phyloP scores from a whole-genome alignment of 2,888 invertebrate species.

The Desoria tigrina region DNA sequence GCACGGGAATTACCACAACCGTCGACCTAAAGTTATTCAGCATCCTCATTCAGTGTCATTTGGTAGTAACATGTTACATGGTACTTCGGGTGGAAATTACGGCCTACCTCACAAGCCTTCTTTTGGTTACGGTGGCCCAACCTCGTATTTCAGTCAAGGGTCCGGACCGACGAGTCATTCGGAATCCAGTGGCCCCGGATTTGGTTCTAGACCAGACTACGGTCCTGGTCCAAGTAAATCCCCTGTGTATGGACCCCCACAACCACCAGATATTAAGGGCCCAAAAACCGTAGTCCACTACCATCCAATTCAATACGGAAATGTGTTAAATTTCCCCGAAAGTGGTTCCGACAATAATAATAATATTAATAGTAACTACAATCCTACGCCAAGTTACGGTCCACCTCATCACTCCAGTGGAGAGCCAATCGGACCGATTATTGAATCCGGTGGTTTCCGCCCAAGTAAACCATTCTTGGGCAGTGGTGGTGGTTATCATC shows the following conservation, averaged over 20 bases:
- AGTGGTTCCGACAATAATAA: not conserved
- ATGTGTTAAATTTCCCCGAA: slow-evolving; percentile 38
- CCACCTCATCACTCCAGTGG: slow-evolving; percentile 32
- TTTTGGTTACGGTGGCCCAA: slow-evolving; percentile 6
- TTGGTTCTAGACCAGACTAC: not conserved
- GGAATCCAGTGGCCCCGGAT: not conserved
- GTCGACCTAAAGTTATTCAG: slow-evolving; percentile 17
- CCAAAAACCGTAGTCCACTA: slow-evolving; percentile 39
- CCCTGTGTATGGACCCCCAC: not conserved
- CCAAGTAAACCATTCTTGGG: not conserved
- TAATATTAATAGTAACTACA: no score
- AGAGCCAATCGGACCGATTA: slow-evolving; percentile 20
- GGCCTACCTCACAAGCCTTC: no score
- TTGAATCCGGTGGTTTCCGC: slow-evolving; percentile 7
- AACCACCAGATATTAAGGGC: slow-evolving; percentile 7
- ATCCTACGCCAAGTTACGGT: slow-evolving; percentile 21
- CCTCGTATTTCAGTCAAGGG: not conserved
- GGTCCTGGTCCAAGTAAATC: slow-evolving; percentile 2
- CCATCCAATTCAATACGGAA: slow-evolving; percentile 41
- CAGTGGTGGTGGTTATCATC: slow-evolving; percentile 21
- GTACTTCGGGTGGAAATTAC: no score
- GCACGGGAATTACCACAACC: slow-evolving; percentile 13
- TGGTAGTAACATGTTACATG: slow-evolving; percentile 21
- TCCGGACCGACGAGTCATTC: not conserved
- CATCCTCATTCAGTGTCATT: slow-evolving; percentile 2